These are phyloP conservation scores for Misgurnus mizolepis DNA, from an alignment of 2,113 vertebrate species.

Conservation along the genomic window DNA sequence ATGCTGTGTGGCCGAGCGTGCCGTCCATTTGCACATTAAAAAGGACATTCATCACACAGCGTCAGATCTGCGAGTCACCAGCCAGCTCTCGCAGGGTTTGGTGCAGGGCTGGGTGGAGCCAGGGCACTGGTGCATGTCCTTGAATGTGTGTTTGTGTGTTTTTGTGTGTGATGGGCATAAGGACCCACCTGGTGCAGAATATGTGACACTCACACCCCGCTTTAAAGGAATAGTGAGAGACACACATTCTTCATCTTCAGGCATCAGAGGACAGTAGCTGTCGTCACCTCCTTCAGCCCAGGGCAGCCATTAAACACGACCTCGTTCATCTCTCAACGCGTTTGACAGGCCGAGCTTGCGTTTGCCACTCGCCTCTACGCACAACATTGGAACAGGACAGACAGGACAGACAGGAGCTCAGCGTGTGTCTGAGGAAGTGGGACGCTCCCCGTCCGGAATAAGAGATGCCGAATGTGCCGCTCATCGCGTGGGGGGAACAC, in stretches of 20 bases:
- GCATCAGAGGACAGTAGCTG: slow-evolving; percentile 28
- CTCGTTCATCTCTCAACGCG: slow-evolving; percentile 39
- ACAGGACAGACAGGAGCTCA: slow-evolving; percentile 38
- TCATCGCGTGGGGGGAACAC: slow-evolving; percentile 4
- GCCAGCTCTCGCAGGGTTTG: slow-evolving; percentile 41
- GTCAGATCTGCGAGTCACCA: slow-evolving; percentile 25
- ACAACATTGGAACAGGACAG: neutral
- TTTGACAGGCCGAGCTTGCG: slow-evolving; percentile 13
- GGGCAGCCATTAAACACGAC: slow-evolving; percentile 51
- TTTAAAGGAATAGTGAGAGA: slow-evolving; percentile 49
- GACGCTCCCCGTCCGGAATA: slow-evolving; percentile 34
- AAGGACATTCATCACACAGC: slow-evolving; percentile 42
- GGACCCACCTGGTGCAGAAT: slow-evolving; percentile 58
- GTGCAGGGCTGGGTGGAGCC: slow-evolving; percentile 43
- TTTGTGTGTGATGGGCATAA: neutral
- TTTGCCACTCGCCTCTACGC: slow-evolving; percentile 12
- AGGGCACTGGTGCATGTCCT: slow-evolving; percentile 47
- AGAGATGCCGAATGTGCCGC: slow-evolving; percentile 29
- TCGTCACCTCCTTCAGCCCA: slow-evolving; percentile 46
- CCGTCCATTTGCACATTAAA: slow-evolving; percentile 52
- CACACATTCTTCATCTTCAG: slow-evolving; percentile 30
- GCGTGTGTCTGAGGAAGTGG: slow-evolving; percentile 43
- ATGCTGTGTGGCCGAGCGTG: slow-evolving; percentile 7
- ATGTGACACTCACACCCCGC: slow-evolving; percentile 53
- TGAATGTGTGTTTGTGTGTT: slow-evolving; percentile 37